Base-by-base conservation (phyloP, 2,113 vertebrate species). In the Chinchilla lanigera region DNA sequence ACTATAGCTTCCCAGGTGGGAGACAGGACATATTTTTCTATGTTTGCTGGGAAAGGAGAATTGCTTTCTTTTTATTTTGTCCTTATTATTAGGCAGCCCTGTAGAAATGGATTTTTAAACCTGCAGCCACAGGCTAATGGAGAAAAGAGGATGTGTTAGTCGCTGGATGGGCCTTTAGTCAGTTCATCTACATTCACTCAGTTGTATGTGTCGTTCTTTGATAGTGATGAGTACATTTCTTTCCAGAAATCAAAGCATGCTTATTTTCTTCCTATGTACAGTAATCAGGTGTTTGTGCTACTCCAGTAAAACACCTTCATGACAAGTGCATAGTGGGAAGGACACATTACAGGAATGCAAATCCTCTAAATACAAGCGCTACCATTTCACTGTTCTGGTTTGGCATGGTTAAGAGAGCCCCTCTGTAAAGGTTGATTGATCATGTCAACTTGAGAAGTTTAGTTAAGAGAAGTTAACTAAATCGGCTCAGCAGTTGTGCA, bases 221-320 rank as follows among this genome's bases (percentile, higher is more conserved):
- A 89, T 38, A 67, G 60, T 85, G 95, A 93, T 92, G 61, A 97
- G 58, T 65, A 65, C 28, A 67, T 95, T 97, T 97, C 90, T 95
- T 96, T 96, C 85, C 73, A 89, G 67, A 96, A 92, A 86, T 90
- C 69, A 67, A 65, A 78, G 75, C 82, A 58, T 38, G n/a, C 75
- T 85, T 93, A 80, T 90, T 96, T 96, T 95, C 71, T 92, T 11
- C 67, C 69, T 83, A 63, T 89, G 92, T 96, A 78, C 83, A 58
- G 58, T 92, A 52, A 93, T 88, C 77, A 81, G 41, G 50, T 88
- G 33, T 95, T 94, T 92, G 81, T 82, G 63, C 86, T 86, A 92
- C 88, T 94, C 60, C n/a, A 89, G 81, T 95, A 94, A 90, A 96
- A 94, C 41, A 71, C 33, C 22, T 97, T 93, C 30, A 33, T 50